Percentiles rank a stretch among this genome's conserved stretches.
phyloP scores from a whole-genome alignment of 1,140 invertebrate genomes.

The Heliothis virescens region DNA sequence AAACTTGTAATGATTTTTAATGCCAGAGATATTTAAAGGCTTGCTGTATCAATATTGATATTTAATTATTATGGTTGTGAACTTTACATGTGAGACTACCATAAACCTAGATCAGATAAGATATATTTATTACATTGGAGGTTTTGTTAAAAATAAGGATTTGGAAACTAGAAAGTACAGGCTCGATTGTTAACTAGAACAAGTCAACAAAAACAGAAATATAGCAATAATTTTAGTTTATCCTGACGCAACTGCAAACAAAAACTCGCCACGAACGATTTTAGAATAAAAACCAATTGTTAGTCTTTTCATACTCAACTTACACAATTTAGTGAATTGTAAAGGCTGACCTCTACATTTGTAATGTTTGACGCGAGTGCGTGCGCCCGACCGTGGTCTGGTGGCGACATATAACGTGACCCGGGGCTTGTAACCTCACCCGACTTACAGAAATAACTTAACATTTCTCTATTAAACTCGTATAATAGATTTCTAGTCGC shows the following conservation, averaged over 20 bases:
- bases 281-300: slow-evolving; percentile 34
- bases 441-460: slow-evolving; percentile 39
- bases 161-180: too few species aligned
- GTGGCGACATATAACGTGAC: slow-evolving; percentile 60
- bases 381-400: slow-evolving; percentile 46
- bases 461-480: slow-evolving; percentile 45
- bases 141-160: too few species aligned
- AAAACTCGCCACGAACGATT: slow-evolving; percentile 32
- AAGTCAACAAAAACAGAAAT: too few species aligned
- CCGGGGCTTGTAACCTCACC: slow-evolving; percentile 53
- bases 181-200: too few species aligned
- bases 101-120: too few species aligned
- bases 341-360: slow-evolving; percentile 50
- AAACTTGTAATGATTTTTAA: too few species aligned
- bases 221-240: too few species aligned
- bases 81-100: too few species aligned
- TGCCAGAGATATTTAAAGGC: too few species aligned
- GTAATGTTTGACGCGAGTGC: slow-evolving; percentile 25
- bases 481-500: slow-evolving; percentile 24
- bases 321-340: slow-evolving; percentile 47
- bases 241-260: neutral
- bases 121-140: too few species aligned
- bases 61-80: too few species aligned
- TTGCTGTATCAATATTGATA: too few species aligned
- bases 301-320: slow-evolving; percentile 40